Percentiles rank a stretch among this genome's conserved stretches.
These are phyloP conservation scores for Alces alces DNA, from an alignment of 2,113 vertebrate genomes.

Conservation along the genomic window DNA sequence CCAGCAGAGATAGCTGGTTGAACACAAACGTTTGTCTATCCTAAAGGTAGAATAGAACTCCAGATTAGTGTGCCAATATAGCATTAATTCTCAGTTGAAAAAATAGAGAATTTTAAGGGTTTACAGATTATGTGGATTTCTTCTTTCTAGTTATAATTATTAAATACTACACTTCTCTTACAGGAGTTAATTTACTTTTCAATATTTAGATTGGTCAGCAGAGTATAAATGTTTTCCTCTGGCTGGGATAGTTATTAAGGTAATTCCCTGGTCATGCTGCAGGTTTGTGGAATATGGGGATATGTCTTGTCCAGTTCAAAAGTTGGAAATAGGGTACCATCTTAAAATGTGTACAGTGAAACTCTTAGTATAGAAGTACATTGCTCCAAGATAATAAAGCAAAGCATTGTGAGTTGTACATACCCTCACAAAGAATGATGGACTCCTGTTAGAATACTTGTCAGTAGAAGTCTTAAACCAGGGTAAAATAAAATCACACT, in stretches of 20 bases:
- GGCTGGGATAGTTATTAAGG: background rate
- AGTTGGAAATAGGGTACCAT: background rate
- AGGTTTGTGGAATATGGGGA: background rate
- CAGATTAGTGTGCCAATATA: background rate
- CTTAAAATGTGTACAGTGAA: conserved; percentile 14
- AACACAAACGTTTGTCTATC: background rate
- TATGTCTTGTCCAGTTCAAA: background rate
- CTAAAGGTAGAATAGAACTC: background rate
- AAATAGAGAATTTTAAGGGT: background rate
- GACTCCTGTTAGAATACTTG: background rate
- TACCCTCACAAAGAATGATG: background rate
- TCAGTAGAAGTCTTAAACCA: background rate
- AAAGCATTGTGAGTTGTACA: background rate
- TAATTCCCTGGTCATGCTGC: background rate
- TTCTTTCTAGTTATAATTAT: background rate
- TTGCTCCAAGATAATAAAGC: background rate
- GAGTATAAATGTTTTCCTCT: background rate
- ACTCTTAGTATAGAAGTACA: background rate
- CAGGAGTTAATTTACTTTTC: background rate
- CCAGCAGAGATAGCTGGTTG: background rate
- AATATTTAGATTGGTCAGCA: background rate
- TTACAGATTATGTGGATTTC: background rate
- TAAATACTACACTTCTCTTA: conserved; percentile 14
- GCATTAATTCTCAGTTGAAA: background rate
- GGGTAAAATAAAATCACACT: background rate